Base-by-base conservation (phyloP, 2,888 invertebrate species). In the Aelia acuminata region DNA sequence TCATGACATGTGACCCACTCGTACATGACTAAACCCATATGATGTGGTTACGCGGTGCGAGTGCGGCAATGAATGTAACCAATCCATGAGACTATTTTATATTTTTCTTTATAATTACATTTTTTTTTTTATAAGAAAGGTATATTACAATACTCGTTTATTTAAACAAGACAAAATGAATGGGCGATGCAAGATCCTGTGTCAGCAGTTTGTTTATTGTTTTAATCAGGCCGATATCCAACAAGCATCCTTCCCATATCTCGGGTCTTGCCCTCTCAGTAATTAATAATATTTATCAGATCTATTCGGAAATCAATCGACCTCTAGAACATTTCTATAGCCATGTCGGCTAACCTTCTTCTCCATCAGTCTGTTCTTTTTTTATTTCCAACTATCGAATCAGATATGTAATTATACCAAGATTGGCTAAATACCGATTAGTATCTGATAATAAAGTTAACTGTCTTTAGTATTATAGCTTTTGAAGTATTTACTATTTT, bases 191-290 rank as follows among this genome's bases (percentile, higher is more conserved):
- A 57, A 57, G n/a, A 10, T 20, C 22, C 75, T 7, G 39, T 75
- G 75, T 39, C 75, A 75, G 75, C 75, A 57, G 75, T 75, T 75
- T 75, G 75, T 75, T 75, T 75, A 75, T 75, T 39, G 39, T 39
- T 75, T 75, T 35, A 75, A 75, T 39, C 39, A 75, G 18, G 1
- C 18, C 35, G 31, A 39, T 35, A 70, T 75, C 39, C 31, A n/a
- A n/a, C 31, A 75, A 75, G 8, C 4, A 39, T 75, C 22, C 1
- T 20, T 35, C 18, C 15, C 75, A 39, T 75, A 57, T 75, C 39
- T 75, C 8, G 20, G 75, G 75, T 75, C 75, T 39, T 39, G 75
- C 20, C 75, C 75, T 39, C 18, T 75, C 15, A 18, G 1, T 39
- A 75, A 39, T 75, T 39, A 39, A 75, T 75, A 75, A 39, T 18